A percentile compares a stretch with the other conserved stretches of the same genome.
phyloP scores from a whole-genome alignment of 2,113 vertebrate genomes.

The Silurus asotus region DNA sequence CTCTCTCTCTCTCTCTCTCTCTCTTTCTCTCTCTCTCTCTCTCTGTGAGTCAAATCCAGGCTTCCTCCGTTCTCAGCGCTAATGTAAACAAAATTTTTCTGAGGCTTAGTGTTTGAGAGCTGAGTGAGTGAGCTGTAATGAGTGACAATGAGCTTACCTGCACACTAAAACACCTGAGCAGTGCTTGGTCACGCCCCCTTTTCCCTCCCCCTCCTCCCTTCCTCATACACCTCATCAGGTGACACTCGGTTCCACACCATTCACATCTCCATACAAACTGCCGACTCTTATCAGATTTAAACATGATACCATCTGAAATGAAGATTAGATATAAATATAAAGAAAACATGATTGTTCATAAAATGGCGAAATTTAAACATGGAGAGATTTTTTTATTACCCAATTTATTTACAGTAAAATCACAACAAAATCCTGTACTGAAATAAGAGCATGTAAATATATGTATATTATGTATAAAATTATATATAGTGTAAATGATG shows the following conservation, averaged over 20 bases:
- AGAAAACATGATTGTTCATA: too few species aligned
- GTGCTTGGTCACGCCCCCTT: conserved; percentile 41
- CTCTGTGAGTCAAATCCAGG: conserved; percentile 9
- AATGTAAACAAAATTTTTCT: conserved; percentile 39
- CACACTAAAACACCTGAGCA: conserved; percentile 50
- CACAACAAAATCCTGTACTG: too few species aligned
- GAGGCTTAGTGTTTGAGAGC: conserved; percentile 29
- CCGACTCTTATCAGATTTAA: neutral
- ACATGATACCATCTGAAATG: neutral
- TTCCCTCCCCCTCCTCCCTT: conserved; percentile 17
- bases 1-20: neutral
- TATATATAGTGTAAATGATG: too few species aligned
- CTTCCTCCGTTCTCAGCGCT: neutral
- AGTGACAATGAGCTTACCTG: conserved; percentile 48
- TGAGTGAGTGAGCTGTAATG: conserved; percentile 43
- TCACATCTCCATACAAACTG: conserved; percentile 19
- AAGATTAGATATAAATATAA: neutral
- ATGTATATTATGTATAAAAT: too few species aligned
- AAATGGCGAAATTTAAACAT: too few species aligned
- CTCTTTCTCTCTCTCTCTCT: neutral
- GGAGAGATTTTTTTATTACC: too few species aligned
- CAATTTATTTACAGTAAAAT: too few species aligned
- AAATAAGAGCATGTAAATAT: too few species aligned
- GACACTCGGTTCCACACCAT: conserved; percentile 18
- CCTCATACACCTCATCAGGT: conserved; percentile 16